Evolutionary conservation across 2,113 vertebrate genomes (phyloP), one percentile per base, ranked within the genome.

Genomic region (Lepidiolamprologus cunningtoni): DNA sequence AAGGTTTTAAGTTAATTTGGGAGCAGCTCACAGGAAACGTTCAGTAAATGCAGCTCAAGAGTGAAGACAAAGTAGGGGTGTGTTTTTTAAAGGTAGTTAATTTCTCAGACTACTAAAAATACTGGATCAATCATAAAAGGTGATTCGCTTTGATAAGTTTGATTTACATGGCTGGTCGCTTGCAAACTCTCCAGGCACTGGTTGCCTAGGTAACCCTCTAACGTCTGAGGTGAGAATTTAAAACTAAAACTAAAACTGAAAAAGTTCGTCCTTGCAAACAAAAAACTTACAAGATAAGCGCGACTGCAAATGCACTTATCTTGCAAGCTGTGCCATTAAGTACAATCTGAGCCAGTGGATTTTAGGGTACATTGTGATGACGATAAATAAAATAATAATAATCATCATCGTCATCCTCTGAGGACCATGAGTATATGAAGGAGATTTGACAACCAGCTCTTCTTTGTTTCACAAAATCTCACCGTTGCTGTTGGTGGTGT

Each of bases 401-500:
- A 5, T 76, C 23, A 4, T 47, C 10, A 66, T 13, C 7, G 1
- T 76, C 42, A 19, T 31, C 42, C 14, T 47, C 23, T 28, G 23
- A 47, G 21, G 23, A 76, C 6, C 40, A 5, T 7, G 40, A 47
- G 23, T 7, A 28, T 47, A 17, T 47, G 40, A 45, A 42, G n/a
- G 66, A 42, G n/a, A 42, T 71, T 71, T 71, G n/a, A 71, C 37
- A 73, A 26, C 40, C 68, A 73, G 37, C 13, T 16, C 21, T 71
- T 71, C 21, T 45, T 10, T 52, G 31, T 16, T 23, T 80, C 10
- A 6, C 1, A 8, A 9, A 2, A 4, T 42, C 96, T 97, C 95
- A 99, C 98, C 97, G 71, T 97, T 97, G 93, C 95, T 95, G 79
- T 96, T 89, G 23, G 87, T 87, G 2, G 58, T 93, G 94, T 94